These are phyloP conservation scores for Danio rerio DNA, from an alignment of 2,113 vertebrate species.

Conservation along the genomic window DNA sequence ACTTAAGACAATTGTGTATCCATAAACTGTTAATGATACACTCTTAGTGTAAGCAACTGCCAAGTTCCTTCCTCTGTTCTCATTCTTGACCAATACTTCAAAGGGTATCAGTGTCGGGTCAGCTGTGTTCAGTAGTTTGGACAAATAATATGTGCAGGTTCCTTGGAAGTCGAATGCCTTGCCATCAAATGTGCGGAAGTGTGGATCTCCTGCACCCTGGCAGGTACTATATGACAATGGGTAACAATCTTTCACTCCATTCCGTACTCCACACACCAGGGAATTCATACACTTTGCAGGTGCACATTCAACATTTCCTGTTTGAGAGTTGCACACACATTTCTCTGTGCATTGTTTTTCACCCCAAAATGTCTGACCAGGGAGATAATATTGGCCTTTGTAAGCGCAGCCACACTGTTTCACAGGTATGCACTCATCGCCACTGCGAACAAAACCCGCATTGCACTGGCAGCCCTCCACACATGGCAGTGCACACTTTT, in stretches of 20 bases:
- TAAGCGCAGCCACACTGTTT: constrained; percentile 64
- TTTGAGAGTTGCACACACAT: constrained; percentile 53
- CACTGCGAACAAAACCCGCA: constrained; percentile 64
- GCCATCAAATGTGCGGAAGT: constrained; percentile 64
- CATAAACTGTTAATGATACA: constrained; percentile 49
- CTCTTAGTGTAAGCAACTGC: constrained; percentile 60
- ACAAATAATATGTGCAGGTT: constrained; percentile 64
- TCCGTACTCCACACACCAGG: constrained; percentile 69
- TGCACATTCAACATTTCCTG: constrained; percentile 50
- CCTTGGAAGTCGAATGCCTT: constrained; percentile 62
- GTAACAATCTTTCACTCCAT: constrained; percentile 71
- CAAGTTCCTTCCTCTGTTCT: constrained; percentile 62
- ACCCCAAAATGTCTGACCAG: constrained; percentile 53
- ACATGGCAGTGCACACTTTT: constrained; percentile 59
- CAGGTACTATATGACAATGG: constrained; percentile 61
- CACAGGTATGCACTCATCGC: constrained; percentile 58
- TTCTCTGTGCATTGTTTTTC: constrained; percentile 51
- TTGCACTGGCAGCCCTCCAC: constrained; percentile 68
- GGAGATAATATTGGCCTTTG: constrained; percentile 41
- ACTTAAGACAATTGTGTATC: constrained; percentile 54
- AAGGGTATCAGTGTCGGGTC: constrained; percentile 52
- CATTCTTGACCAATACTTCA: constrained; percentile 63
- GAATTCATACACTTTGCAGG: constrained; percentile 38
- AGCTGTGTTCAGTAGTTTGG: constrained; percentile 51
- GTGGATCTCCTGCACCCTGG: constrained; percentile 58